Evolutionary conservation across 2,888 invertebrate species (phyloP).

Genomic region (Colostygia pectinataria): DNA sequence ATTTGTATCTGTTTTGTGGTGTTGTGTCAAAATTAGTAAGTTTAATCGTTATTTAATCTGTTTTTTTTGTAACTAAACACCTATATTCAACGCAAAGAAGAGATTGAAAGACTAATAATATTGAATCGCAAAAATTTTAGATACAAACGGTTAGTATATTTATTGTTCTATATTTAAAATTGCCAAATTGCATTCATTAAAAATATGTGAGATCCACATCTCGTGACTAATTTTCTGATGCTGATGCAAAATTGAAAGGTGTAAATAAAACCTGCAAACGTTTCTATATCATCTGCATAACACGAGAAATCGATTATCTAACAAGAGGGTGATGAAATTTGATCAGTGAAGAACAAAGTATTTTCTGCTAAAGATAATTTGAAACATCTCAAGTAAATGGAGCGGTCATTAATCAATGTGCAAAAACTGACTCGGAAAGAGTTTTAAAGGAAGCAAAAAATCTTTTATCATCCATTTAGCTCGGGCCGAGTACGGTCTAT

Average conservation of each 20-base stretch:
- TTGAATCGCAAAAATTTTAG: no score
- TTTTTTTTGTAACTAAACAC: no score
- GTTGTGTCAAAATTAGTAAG: no score
- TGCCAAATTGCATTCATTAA: constrained; percentile 24
- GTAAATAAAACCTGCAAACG: constrained; percentile 18
- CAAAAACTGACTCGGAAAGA: constrained; percentile 57
- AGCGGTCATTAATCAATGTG: constrained; percentile 62
- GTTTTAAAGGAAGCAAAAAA: constrained; percentile 58
- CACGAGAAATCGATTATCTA: constrained; percentile 22
- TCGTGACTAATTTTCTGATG: constrained; percentile 8
- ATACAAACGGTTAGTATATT: neutral
- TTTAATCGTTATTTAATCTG: no score
- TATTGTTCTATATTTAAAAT: neutral
- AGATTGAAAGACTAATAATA: no score
- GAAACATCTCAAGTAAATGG: constrained; percentile 50
- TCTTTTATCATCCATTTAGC: constrained; percentile 50
- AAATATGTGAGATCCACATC: constrained; percentile 18
- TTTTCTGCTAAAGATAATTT: constrained; percentile 46
- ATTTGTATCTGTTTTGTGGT: no score
- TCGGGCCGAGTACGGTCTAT: constrained; percentile 44
- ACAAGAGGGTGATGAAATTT: constrained; percentile 36
- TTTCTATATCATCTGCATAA: neutral
- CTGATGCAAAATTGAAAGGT: constrained; percentile 29
- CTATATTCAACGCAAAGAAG: no score
- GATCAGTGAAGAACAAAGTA: constrained; percentile 48